Evolutionary conservation across 2,113 vertebrate species (phyloP).

Genomic region (Microtus richardsoni): DNA sequence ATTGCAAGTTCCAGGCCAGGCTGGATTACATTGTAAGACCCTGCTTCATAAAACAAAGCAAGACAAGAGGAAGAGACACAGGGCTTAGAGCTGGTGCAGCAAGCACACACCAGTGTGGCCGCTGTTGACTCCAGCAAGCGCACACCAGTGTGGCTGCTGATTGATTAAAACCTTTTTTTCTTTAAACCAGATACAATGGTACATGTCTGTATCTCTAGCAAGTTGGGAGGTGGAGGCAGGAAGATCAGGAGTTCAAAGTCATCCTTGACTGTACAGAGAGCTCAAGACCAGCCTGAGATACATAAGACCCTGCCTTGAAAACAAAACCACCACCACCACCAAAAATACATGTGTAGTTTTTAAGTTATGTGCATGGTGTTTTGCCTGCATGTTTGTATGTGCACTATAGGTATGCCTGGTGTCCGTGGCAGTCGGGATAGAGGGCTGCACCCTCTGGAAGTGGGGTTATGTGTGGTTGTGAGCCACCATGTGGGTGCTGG

Average conservation of each 20-base stretch:
- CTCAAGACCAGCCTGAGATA: neutral
- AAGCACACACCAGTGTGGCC: neutral
- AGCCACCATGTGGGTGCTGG: neutral
- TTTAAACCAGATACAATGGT: neutral
- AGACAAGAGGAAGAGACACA: neutral
- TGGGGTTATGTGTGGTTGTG: neutral
- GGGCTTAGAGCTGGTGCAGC: neutral
- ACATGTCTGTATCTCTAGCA: neutral
- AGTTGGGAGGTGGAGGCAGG: neutral
- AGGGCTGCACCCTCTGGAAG: neutral
- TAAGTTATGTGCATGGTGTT: neutral
- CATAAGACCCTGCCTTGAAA: neutral
- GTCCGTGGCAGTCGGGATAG: neutral
- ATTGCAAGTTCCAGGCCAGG: neutral
- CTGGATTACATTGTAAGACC: neutral
- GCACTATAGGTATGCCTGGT: neutral
- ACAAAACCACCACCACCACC: neutral
- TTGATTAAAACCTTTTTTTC: neutral
- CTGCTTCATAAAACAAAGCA: neutral
- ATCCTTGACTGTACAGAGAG: neutral
- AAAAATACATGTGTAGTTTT: neutral
- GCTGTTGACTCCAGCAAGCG: neutral
- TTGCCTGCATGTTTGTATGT: neutral
- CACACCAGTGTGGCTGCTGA: too few relatives aligned
- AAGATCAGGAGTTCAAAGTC: neutral